These are phyloP conservation scores for Microcebus ravelobensis DNA, from an alignment of 2,113 vertebrate species.

Conservation along the genomic window DNA sequence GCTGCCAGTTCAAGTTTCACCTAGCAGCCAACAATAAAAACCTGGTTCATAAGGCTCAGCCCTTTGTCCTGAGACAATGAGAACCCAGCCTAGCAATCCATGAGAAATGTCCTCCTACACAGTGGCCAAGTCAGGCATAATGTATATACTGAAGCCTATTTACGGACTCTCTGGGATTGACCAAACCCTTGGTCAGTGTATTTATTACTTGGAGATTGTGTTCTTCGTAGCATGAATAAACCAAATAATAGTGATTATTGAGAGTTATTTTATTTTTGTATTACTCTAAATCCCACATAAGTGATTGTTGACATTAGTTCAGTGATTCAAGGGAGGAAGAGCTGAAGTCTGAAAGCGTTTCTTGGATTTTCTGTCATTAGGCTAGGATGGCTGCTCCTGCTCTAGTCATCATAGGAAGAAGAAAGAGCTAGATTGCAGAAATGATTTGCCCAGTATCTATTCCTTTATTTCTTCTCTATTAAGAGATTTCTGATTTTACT, in stretches of 20 bases:
- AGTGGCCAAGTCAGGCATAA: background rate
- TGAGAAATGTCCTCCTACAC: background rate
- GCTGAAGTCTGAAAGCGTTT: background rate
- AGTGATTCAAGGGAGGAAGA: background rate
- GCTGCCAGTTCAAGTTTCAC: background rate
- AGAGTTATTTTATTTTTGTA: constrained; percentile 10
- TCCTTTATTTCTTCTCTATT: background rate
- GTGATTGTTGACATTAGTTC: background rate
- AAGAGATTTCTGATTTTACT: background rate
- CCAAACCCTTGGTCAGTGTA: background rate
- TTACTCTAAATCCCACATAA: background rate
- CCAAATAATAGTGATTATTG: background rate
- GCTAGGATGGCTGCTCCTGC: background rate
- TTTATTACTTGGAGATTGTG: background rate
- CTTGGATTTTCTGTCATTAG: background rate
- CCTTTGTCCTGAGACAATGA: background rate
- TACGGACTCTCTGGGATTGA: background rate
- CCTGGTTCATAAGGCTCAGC: background rate
- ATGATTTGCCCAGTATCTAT: background rate
- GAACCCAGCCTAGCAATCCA: background rate
- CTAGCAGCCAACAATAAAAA: background rate
- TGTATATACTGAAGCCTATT: background rate
- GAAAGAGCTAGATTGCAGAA: background rate
- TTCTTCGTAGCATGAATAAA: background rate
- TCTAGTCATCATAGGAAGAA: background rate